These are phyloP conservation scores for Myiopsitta monachus DNA, from an alignment of 2,113 vertebrate genomes.

Conservation along the genomic window DNA sequence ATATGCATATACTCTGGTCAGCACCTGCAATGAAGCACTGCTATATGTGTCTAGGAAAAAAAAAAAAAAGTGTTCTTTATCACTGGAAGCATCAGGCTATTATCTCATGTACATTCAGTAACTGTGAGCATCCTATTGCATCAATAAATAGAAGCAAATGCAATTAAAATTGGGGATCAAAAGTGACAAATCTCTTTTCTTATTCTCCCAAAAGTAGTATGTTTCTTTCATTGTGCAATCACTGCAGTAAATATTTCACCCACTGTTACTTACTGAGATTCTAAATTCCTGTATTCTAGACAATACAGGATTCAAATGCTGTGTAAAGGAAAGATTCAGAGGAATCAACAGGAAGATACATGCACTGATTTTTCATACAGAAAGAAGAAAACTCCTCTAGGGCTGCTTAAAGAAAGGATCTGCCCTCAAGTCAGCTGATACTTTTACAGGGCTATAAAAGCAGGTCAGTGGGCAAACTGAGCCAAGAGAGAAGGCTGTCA, in stretches of 20 bases:
- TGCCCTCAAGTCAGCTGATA: conserved; percentile 38
- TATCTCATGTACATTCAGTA: background rate
- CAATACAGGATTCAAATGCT: background rate
- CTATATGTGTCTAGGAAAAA: background rate
- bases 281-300: background rate
- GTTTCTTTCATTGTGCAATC: background rate
- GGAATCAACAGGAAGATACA: background rate
- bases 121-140: background rate
- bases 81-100: background rate
- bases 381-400: background rate
- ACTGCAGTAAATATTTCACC: background rate
- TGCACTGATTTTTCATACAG: background rate
- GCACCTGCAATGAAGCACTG: background rate
- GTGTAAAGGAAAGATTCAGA: conserved; percentile 20
- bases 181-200: background rate
- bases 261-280: background rate
- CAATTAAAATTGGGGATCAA: background rate
- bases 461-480: conserved; percentile 22
- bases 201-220: background rate
- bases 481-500: conserved; percentile 47
- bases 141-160: background rate
- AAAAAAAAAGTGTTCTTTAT: background rate
- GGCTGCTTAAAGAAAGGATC: background rate
- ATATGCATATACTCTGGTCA: background rate
- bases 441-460: conserved; percentile 52